Evolutionary conservation across 2,888 invertebrate genomes (phyloP), one percentile per base, ranked within the genome.

Genomic region (Tuta absoluta): DNA sequence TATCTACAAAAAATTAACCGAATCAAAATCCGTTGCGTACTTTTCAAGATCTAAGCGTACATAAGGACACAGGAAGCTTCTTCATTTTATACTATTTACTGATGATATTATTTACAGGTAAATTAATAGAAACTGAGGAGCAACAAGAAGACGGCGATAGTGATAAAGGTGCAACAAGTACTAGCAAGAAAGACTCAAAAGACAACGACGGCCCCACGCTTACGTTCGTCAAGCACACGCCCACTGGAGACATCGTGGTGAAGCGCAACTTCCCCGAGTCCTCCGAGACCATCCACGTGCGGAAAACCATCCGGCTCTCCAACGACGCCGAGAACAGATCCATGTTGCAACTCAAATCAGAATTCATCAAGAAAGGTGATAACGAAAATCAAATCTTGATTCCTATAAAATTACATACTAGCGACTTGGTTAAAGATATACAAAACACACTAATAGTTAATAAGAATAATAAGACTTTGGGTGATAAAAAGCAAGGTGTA

Each of bases 71-170:
- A n/a, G n/a, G n/a, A n/a, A n/a, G n/a, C n/a, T n/a, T n/a, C n/a
- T n/a, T n/a, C n/a, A 28, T 28, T 28, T 4, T 4, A 2, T 28
- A 41, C 41, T 5, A n/a, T 48, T 1, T n/a, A n/a, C n/a, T 19
- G 7, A 48, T 10, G 17, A 14, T n/a, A 1, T 53, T 24, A 24
- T 11, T 66, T 80, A 81, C 72, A 93, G 93, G 93, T 75, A 93
- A 94, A 82, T 80, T 95, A 71, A 84, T 94, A 62, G 94, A 94
- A 82, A 87, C 82, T 41, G 94, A 94, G 72, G 92, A 92, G 58
- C 93, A 92, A 63, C 92, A 92, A 68, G 94, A 94, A 68, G 93
- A 93, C 62, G 89, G 91, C 67, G 93, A 93, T 63, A 91, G 84
- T 65, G 92, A 90, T 63, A 89, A 88, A 69, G 80, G 84, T 57